Base-by-base conservation (phyloP, 1,140 invertebrate genomes). In the Sminthurinus signatus region DNA sequence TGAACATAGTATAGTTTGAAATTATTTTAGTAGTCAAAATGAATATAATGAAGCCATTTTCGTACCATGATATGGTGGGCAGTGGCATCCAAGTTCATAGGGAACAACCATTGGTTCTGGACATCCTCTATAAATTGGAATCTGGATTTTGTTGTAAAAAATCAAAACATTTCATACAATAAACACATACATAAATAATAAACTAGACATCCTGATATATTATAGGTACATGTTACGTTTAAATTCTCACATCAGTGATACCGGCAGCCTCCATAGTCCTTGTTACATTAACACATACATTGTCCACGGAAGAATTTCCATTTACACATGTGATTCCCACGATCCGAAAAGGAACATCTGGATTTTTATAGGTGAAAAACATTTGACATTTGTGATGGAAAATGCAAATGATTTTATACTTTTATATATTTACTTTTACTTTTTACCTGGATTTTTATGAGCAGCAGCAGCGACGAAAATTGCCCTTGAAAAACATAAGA, bases 121-220 rank as follows among this genome's bases (percentile, higher is more conserved):
- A 42, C 73, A 64, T 5, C 77, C 76, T 27, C 56, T 27, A 66
- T 68, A 78, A 17, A 78, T 72, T 21, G 76, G 77, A 55, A 78
- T 74, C 76, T 78, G n/a, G n/a, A n/a, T n/a, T n/a, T n/a, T n/a
- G n/a, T n/a, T n/a, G n/a, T n/a, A 54, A 25, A 52, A 28, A 27
- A 39, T 55, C 14, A 19, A 29, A 23, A 51, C 5, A 31, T 31
- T n/a, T 19, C 4, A 32, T n/a, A n/a, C n/a, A 51, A 55, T 36
- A 8, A 5, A 36, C 32, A 36, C 32, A 36, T 8, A 15, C 32
- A 36, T 36, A 8, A 36, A 36, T 36, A 36, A 36, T 36, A 8
- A 36, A 15, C 32, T 36, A 8, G 5, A 29, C 81, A 75, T 10
- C 82, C 55, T 28, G 62, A 70, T 8, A 75, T 56, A 70, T 75